Evolutionary conservation across 2,888 invertebrate genomes (phyloP), one percentile per base, ranked within the genome.

Genomic region (Argyra leucocephala): DNA sequence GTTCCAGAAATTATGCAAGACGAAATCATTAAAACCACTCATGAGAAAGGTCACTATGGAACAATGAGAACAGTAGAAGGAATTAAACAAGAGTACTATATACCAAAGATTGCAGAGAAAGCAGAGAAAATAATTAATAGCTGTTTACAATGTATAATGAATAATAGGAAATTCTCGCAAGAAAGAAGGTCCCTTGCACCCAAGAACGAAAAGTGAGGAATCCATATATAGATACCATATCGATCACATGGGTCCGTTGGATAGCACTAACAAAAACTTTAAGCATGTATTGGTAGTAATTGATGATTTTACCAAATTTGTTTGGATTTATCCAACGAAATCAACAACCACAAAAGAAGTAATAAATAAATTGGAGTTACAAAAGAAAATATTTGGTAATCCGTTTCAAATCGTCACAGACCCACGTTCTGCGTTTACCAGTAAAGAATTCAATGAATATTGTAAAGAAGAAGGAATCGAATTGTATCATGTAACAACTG

Each of bases 241-340:
- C 5, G 72, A 77, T 66, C 77, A 77, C 57, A 10, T 77, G 0
- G 75, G 76, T 1, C 75, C 74, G 3, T 22, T 74, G 36, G 63
- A 69, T 0, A 67, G 67, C 15, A 75, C 74, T 0, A 9, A 57
- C 12, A 70, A 70, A 62, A 31, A 65, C 7, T 70, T 66, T 24
- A 65, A 65, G 21, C 63, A 66, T 61, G 62, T 69, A 37, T 62
- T 67, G n/a, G 31, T 22, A 15, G 36, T 66, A 6, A 58, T 67
- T 10, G 68, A 70, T 21, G 61, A 65, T 0, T 70, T 69, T 57
- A 65, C 66, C 0, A 67, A 69, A 57, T 66, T 66, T 61, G 64
- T 65, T 3, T 67, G 69, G 67, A 57, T 66, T 7, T 61, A 66
- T 63, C 65, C 68, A 9, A 67, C 67, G 3, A 69, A 68, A 31